Evolutionary conservation across 2,888 invertebrate genomes (phyloP).

Genomic region (Hemithea aestivaria): DNA sequence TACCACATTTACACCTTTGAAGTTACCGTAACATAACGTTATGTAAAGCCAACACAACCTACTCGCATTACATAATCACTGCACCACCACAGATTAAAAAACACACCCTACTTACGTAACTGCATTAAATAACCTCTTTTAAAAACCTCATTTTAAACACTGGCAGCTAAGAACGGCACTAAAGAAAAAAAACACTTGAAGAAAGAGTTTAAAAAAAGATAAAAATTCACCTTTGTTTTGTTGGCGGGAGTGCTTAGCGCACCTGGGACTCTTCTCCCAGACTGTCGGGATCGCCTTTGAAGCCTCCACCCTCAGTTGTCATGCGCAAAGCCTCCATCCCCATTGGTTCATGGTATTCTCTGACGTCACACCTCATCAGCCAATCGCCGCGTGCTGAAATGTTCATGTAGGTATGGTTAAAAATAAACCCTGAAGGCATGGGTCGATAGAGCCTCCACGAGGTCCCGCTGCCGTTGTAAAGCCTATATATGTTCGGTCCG

Average conservation of each 20-base stretch:
- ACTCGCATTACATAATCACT: too few relatives aligned
- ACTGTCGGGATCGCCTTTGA: slow-evolving; percentile 51
- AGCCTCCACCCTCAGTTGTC: slow-evolving; percentile 51
- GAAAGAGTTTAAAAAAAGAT: slow-evolving; percentile 25
- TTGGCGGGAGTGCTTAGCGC: slow-evolving; percentile 63
- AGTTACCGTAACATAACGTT: too few relatives aligned
- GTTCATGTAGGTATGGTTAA: slow-evolving; percentile 74
- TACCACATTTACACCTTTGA: too few relatives aligned
- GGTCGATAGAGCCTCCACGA: slow-evolving; percentile 29
- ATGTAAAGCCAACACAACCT: too few relatives aligned
- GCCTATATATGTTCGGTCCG: slow-evolving; percentile 1
- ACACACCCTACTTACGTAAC: too few relatives aligned
- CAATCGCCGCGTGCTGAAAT: slow-evolving; percentile 62
- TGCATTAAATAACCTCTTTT: too few relatives aligned
- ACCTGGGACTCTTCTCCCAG: slow-evolving; percentile 72
- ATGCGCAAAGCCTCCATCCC: slow-evolving; percentile 51
- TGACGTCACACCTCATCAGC: slow-evolving; percentile 62
- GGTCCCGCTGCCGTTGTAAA: slow-evolving; percentile 17
- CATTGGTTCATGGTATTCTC: slow-evolving; percentile 56
- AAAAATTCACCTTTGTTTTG: slow-evolving; percentile 61
- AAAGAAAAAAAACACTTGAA: slow-evolving; percentile 31
- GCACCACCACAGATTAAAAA: too few relatives aligned
- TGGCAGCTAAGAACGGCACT: slow-evolving; percentile 13
- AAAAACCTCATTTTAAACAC: neutral
- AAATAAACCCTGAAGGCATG: slow-evolving; percentile 53